Percentiles rank a stretch among this genome's conserved stretches.
Conservation (phyloP, 1,140 invertebrate genomes). For the Tetragnatha versicolor region DNA sequence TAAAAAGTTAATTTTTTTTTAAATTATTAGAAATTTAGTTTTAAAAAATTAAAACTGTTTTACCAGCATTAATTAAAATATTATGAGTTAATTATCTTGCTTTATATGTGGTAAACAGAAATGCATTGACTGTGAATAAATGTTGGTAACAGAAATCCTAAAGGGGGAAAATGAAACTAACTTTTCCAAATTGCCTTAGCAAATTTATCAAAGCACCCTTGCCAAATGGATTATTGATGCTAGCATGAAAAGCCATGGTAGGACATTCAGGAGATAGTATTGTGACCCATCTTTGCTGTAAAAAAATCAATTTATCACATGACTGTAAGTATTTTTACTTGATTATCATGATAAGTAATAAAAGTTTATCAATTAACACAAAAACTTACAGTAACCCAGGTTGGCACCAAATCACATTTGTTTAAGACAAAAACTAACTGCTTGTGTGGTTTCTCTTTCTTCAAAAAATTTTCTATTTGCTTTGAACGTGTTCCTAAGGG, state of each 20-base stretch:
- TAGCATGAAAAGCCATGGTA: slow-evolving; percentile 98
- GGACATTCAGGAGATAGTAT: slow-evolving; percentile 94
- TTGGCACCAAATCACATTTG: slow-evolving; percentile 86
- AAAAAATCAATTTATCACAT: neutral
- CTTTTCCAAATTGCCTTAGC: slow-evolving; percentile 93
- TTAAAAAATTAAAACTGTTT: too few species aligned
- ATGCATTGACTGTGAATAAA: neutral
- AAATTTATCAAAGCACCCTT: slow-evolving; percentile 98
- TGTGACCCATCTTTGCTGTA: slow-evolving; percentile 87
- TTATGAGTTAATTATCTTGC: neutral
- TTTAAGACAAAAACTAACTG: slow-evolving; percentile 95
- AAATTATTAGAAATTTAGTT: neutral
- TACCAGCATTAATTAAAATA: too few species aligned
- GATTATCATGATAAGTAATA: too few species aligned
- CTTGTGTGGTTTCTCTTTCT: slow-evolving; percentile 91
- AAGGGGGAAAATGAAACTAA: slow-evolving; percentile 54
- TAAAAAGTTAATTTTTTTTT: neutral
- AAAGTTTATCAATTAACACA: neutral
- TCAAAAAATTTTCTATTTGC: slow-evolving; percentile 88
- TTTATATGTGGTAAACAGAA: neutral
- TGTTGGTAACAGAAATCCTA: neutral
- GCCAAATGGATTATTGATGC: slow-evolving; percentile 96
- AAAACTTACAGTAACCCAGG: slow-evolving; percentile 82
- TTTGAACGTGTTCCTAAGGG: slow-evolving; percentile 93
- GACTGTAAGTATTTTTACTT: neutral